Base-by-base conservation (phyloP, 2,888 invertebrate genomes). In the Dryococelus australis region DNA sequence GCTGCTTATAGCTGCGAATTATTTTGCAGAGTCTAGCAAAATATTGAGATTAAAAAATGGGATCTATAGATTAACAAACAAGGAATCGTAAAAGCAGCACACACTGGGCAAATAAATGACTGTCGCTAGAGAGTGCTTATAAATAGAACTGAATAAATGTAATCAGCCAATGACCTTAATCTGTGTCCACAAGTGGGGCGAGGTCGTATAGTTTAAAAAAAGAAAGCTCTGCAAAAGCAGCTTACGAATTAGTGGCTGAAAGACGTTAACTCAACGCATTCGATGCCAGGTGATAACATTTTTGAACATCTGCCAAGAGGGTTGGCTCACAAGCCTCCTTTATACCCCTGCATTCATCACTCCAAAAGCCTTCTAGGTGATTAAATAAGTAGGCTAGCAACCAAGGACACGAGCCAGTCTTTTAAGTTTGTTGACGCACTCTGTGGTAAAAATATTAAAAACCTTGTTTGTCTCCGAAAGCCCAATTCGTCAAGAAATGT, bases 241-340 rank as follows among this genome's bases (percentile, higher is more conserved):
- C 24, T 65, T 9, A 65, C 65, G 16, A n/a, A 65, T 24, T n/a
- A 0, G 16, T 65, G 65, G n/a, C 65, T 65, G 65, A n/a, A n/a
- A 16, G n/a, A 65, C 20, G 20, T 65, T 20, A n/a, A n/a, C 20
- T 65, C 24, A 65, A 65, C n/a, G n/a, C n/a, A 9, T 0, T 10
- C 20, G 65, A 65, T 65, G 65, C 65, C 65, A 65, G 65, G 65
- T 65, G 65, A 65, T 65, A 65, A 65, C 65, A 65, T 65, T 65
- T 65, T 65, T 65, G 65, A 65, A 65, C 65, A 20, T n/a, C 65
- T 65, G 6, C 65, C 65, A 65, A n/a, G 65, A 65, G 24, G 65
- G 20, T n/a, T 65, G 65, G 65, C 65, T 65, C 65, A 65, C 65
- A n/a, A n/a, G n/a, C 2, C 24, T 65, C 24, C 65, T 65, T 65